Conservation (phyloP, 2,113 vertebrate species). For the Oreochromis aureus region DNA sequence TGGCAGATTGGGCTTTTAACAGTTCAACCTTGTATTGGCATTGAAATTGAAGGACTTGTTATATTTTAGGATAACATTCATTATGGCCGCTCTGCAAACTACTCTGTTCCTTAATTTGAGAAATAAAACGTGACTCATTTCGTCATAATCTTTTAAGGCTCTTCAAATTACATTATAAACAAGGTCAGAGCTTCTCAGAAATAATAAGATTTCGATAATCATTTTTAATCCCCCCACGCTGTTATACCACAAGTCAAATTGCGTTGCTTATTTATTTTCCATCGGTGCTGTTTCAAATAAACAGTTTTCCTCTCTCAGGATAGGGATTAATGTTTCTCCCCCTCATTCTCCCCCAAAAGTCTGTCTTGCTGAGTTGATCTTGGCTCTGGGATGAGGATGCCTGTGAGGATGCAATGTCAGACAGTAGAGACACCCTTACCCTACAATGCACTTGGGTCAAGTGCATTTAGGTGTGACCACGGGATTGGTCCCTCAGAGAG, state of each 20-base stretch:
- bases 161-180: conserved; percentile 59
- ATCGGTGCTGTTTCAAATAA: conserved; percentile 16
- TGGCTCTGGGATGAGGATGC: neutral
- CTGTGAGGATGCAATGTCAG: conserved; percentile 46
- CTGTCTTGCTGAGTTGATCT: conserved; percentile 2
- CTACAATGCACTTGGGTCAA: conserved; percentile 66
- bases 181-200: conserved; percentile 56
- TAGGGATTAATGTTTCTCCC: conserved; percentile 1
- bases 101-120: conserved; percentile 24
- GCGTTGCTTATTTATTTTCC: conserved; percentile 37
- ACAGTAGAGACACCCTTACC: conserved; percentile 60
- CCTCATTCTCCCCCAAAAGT: neutral
- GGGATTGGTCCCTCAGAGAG: conserved; percentile 85
- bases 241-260: conserved; percentile 33
- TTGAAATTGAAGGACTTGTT: conserved; percentile 17
- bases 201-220: conserved; percentile 54
- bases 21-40: conserved; percentile 28
- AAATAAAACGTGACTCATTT: conserved; percentile 44
- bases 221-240: conserved; percentile 41
- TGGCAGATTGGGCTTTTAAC: neutral
- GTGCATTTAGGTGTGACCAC: conserved; percentile 70
- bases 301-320: conserved; percentile 9
- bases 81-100: neutral
- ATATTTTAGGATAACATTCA: conserved; percentile 16
- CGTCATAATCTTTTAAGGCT: conserved; percentile 58